phyloP scores from a whole-genome alignment of 2,888 invertebrate species.

The Villa cingulata region DNA sequence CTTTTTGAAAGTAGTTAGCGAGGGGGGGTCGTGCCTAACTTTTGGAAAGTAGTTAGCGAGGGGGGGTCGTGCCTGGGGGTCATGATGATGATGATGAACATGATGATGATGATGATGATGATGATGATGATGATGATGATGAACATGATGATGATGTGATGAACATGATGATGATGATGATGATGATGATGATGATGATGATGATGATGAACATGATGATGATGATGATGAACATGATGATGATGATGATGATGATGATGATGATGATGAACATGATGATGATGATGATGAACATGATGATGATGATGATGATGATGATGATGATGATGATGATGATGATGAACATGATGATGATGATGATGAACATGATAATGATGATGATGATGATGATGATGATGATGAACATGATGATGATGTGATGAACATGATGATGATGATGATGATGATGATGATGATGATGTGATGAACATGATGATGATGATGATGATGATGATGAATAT shows the following conservation, averaged over 20 bases:
- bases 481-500: too few species aligned
- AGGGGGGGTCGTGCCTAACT: too few species aligned
- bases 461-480: constrained; percentile 23
- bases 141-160: constrained; percentile 24
- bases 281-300: not conserved
- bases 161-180: constrained; percentile 25
- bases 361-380: constrained; percentile 17
- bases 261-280: constrained; percentile 15
- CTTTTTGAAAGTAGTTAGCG: too few species aligned
- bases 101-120: constrained; percentile 16
- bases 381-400: constrained; percentile 18
- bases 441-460: constrained; percentile 21
- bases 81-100: constrained; percentile 18
- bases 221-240: constrained; percentile 19
- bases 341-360: not conserved
- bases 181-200: constrained; percentile 21
- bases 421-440: constrained; percentile 25
- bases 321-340: not conserved
- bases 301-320: too few species aligned
- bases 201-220: constrained; percentile 23
- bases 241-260: constrained; percentile 16
- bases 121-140: constrained; percentile 20
- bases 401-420: constrained; percentile 20
- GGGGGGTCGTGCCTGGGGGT: constrained; percentile 12
- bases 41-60: too few species aligned